These are phyloP conservation scores for Neosilurus mollespiculum DNA, from an alignment of 2,797 vertebrate species.

Conservation along the genomic window DNA sequence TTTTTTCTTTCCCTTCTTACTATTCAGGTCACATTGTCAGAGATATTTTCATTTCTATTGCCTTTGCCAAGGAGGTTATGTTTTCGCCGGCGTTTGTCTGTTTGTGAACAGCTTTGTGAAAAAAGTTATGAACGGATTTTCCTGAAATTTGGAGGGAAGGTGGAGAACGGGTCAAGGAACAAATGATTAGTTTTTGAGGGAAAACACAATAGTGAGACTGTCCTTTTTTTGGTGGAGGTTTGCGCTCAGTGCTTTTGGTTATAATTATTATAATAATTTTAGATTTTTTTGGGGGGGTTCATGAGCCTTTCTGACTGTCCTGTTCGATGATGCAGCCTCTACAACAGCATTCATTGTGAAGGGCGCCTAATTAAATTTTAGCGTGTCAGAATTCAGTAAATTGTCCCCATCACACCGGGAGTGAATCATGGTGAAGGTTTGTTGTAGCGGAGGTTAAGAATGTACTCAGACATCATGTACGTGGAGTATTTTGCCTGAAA, in stretches of 20 bases:
- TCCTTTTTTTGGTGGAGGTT: too few relatives aligned
- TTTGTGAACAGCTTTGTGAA: too few relatives aligned
- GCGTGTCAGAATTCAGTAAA: background rate
- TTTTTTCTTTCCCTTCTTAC: constrained; percentile 20
- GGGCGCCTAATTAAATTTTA: background rate
- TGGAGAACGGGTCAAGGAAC: too few relatives aligned
- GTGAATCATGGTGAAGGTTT: background rate
- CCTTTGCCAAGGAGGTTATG: too few relatives aligned
- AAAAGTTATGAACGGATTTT: too few relatives aligned
- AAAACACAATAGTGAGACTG: too few relatives aligned
- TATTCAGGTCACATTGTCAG: background rate
- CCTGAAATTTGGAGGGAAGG: too few relatives aligned
- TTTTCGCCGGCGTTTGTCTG: too few relatives aligned
- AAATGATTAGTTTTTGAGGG: too few relatives aligned
- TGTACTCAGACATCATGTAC: background rate
- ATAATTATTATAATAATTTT: background rate
- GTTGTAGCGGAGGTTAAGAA: background rate
- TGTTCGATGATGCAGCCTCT: background rate
- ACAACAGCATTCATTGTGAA: background rate
- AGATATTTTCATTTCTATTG: background rate
- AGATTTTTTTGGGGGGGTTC: too few relatives aligned
- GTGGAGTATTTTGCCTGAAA: background rate
- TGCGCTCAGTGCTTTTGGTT: too few relatives aligned
- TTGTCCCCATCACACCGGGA: background rate
- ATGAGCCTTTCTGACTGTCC: background rate